Conservation (phyloP, 2,113 vertebrate species). For the Laticauda colubrina region DNA sequence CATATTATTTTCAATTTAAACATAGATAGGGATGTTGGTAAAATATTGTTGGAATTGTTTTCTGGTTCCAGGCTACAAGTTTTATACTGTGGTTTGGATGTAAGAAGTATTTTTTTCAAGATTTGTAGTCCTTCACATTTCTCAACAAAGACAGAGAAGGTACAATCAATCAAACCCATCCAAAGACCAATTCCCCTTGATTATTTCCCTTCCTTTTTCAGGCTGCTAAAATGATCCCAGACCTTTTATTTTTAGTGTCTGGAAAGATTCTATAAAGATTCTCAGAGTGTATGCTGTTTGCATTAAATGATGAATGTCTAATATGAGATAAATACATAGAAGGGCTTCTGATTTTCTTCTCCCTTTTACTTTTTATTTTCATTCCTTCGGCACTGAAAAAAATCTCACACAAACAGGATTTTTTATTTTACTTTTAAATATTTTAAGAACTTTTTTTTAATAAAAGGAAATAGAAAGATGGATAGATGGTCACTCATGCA, state of each 20-base stretch:
- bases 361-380: not conserved
- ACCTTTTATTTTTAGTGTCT: constrained; percentile 17
- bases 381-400: not conserved
- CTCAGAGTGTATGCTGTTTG: not conserved
- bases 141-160: not conserved
- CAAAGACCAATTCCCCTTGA: not conserved
- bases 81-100: not conserved
- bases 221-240: constrained; percentile 27
- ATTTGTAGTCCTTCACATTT: not conserved
- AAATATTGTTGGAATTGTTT: not conserved
- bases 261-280: constrained; percentile 15
- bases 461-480: constrained; percentile 15
- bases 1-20: not conserved
- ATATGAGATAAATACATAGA: not conserved
- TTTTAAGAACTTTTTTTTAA: not conserved
- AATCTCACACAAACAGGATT: not conserved
- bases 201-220: not conserved
- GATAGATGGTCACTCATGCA: not conserved
- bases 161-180: constrained; percentile 11
- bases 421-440: not conserved
- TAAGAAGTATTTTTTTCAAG: not conserved
- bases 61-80: not conserved
- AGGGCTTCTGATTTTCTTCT: not conserved
- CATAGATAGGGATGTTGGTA: not conserved
- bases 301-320: constrained; percentile 21